Conservation (phyloP, 2,888 invertebrate genomes). For the Drosophila limbata region DNA sequence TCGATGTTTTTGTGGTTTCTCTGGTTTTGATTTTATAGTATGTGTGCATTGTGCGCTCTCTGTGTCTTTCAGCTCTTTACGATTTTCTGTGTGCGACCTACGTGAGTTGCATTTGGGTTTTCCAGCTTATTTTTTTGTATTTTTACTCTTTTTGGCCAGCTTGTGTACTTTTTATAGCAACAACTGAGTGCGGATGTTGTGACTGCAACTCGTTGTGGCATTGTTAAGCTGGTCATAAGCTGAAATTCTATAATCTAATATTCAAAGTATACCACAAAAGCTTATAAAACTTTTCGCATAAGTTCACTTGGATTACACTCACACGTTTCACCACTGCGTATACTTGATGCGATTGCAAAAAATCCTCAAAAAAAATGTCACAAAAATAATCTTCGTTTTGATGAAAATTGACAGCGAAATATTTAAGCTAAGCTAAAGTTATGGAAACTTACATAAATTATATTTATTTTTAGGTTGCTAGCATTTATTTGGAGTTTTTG, state of each 20-base stretch:
- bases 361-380: conserved; percentile 6
- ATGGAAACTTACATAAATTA: too few species aligned
- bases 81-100: conserved; percentile 30
- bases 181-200: conserved; percentile 14
- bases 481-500: neutral
- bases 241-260: conserved; percentile 36
- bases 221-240: conserved; percentile 35
- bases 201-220: conserved; percentile 18
- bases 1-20: conserved; percentile 50
- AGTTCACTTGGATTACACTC: conserved; percentile 11
- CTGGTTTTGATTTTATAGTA: conserved; percentile 33
- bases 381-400: neutral
- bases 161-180: conserved; percentile 6
- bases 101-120: conserved; percentile 52
- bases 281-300: conserved; percentile 5
- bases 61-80: conserved; percentile 17
- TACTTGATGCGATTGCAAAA: conserved; percentile 10
- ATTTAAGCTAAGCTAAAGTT: conserved; percentile 1
- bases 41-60: conserved; percentile 27
- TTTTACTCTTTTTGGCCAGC: neutral
- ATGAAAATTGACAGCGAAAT: conserved; percentile 1
- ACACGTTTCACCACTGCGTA: conserved; percentile 13
- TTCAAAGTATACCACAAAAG: conserved; percentile 26
- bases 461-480: neutral
- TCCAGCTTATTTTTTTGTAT: conserved; percentile 10